Conservation (phyloP, 2,113 vertebrate genomes). For the Mastomys coucha region DNA sequence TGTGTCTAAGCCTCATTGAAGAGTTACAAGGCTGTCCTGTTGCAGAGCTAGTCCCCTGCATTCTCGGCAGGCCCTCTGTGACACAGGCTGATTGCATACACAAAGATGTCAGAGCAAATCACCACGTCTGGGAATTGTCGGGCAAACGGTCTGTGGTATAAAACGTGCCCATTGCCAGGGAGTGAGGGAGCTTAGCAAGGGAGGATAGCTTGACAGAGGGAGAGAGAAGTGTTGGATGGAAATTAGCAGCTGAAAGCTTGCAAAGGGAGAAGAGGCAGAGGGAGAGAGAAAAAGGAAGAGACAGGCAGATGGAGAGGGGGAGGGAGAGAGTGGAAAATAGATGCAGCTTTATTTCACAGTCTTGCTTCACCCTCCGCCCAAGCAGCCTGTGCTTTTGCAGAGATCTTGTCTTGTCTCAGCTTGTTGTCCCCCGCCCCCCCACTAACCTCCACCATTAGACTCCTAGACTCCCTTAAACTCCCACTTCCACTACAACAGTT, state of each 20-base stretch:
- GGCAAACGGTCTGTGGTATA: constrained; percentile 55
- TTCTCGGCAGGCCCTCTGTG: background rate
- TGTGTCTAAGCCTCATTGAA: background rate
- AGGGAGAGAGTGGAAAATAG: constrained; percentile 81
- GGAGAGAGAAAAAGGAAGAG: constrained; percentile 78
- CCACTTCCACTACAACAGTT: constrained; percentile 22
- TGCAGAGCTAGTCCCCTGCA: background rate
- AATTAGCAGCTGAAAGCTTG: constrained; percentile 87
- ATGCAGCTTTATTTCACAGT: constrained; percentile 54
- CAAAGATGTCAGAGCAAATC: constrained; percentile 60
- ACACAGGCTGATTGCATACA: constrained; percentile 24
- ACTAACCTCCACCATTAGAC: background rate
- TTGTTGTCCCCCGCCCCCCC: background rate
- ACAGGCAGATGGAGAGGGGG: constrained; percentile 89
- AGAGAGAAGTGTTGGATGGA: constrained; percentile 81
- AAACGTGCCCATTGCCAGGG: constrained; percentile 56
- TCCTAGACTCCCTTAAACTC: constrained; percentile 9
- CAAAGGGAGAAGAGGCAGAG: constrained; percentile 82
- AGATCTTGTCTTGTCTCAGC: background rate
- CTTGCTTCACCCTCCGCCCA: constrained; percentile 4
- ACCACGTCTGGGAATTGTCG: constrained; percentile 30
- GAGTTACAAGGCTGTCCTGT: background rate
- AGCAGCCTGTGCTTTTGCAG: constrained; percentile 51
- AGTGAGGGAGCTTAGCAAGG: constrained; percentile 56
- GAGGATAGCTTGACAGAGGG: constrained; percentile 73